Evolutionary conservation across 2,113 vertebrate genomes (phyloP).

Genomic region (Falco punctatus): DNA sequence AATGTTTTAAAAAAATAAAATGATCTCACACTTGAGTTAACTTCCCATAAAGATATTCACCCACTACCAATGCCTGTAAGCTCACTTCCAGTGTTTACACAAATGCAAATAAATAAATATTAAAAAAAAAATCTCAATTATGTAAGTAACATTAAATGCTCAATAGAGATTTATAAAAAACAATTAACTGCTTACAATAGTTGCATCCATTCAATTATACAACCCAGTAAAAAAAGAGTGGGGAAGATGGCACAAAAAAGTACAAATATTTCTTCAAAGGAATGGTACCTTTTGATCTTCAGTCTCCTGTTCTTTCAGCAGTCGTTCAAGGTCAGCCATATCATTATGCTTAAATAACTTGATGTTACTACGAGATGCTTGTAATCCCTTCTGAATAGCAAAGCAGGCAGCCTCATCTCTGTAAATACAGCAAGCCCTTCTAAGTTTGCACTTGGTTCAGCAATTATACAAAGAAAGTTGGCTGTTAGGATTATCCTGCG

Average conservation of each 20-base stretch:
- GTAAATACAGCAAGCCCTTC: slow-evolving; percentile 24
- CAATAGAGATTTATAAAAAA: background rate
- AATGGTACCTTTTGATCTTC: slow-evolving; percentile 92
- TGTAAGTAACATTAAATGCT: background rate
- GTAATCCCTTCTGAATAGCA: slow-evolving; percentile 96
- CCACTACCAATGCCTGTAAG: background rate
- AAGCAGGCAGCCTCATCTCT: slow-evolving; percentile 96
- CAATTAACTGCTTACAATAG: background rate
- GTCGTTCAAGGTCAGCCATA: slow-evolving; percentile 89
- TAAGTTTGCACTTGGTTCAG: background rate
- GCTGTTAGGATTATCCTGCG: background rate
- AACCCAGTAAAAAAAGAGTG: background rate
- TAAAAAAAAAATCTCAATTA: background rate
- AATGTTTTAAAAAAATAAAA: background rate
- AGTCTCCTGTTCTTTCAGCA: slow-evolving; percentile 92
- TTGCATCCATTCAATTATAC: background rate
- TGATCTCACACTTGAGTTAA: background rate
- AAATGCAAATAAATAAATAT: background rate
- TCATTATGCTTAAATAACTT: slow-evolving; percentile 98
- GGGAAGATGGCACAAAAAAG: background rate
- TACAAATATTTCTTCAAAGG: slow-evolving; percentile 48
- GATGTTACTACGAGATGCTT: slow-evolving; percentile 94
- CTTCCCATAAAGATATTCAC: background rate
- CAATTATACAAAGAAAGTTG: background rate
- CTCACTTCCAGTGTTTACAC: background rate